Evolutionary conservation across 2,797 vertebrate genomes (phyloP).

Genomic region (Neopelma chrysocephalum): DNA sequence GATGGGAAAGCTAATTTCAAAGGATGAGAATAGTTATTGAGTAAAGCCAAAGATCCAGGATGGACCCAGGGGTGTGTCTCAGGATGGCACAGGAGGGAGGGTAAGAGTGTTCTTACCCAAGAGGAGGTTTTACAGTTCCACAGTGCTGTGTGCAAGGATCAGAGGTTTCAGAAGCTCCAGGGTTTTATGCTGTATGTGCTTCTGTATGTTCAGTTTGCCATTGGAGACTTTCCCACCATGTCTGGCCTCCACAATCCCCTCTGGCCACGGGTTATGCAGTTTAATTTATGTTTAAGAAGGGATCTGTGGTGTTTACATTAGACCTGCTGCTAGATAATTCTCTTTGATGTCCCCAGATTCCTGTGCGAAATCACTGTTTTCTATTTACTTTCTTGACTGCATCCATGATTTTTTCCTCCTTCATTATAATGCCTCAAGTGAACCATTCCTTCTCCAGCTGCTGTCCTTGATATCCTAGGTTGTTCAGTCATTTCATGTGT

Average conservation of each 20-base stretch:
- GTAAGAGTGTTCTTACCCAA: neutral
- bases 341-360: neutral
- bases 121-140: neutral
- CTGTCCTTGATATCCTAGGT: neutral
- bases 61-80: neutral
- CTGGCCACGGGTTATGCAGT: neutral
- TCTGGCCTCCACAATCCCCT: neutral
- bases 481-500: neutral
- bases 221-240: neutral
- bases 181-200: neutral
- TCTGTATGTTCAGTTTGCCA: neutral
- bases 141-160: neutral
- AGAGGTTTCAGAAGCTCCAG: neutral
- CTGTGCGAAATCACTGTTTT: neutral
- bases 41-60: neutral
- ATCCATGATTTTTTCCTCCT: neutral
- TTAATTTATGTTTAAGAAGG: neutral
- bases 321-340: neutral
- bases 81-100: neutral
- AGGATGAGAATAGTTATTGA: neutral
- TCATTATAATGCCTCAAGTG: neutral
- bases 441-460: neutral
- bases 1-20: neutral
- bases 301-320: neutral
- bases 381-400: neutral